Evolutionary conservation across 2,113 vertebrate genomes (phyloP).

Genomic region (Caranx melampygus): DNA sequence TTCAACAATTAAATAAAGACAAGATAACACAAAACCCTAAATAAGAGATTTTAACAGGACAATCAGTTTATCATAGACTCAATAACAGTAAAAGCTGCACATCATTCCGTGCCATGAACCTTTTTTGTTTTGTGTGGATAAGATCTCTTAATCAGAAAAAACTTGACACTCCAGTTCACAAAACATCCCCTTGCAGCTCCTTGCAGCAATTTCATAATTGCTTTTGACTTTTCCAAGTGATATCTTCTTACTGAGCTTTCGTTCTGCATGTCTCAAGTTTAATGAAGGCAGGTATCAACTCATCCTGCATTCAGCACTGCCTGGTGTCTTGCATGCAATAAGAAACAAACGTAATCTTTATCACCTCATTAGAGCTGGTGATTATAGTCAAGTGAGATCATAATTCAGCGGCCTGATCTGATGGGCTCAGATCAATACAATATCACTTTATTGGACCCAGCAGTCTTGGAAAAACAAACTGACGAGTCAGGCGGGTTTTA

Average conservation of each 20-base stretch:
- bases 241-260: not conserved
- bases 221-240: not conserved
- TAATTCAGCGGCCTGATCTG: not conserved
- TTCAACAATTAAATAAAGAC: too few relatives aligned
- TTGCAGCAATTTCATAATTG: not conserved
- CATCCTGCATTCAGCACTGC: not conserved
- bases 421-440: slow-evolving; percentile 31
- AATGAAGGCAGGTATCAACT: slow-evolving; percentile 24
- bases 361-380: slow-evolving; percentile 24
- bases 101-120: too few relatives aligned
- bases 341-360: slow-evolving; percentile 28
- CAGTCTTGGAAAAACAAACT: slow-evolving; percentile 20
- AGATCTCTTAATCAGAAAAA: too few relatives aligned
- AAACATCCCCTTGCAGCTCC: too few relatives aligned
- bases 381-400: slow-evolving; percentile 32
- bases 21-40: too few relatives aligned
- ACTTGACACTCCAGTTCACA: too few relatives aligned
- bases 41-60: too few relatives aligned
- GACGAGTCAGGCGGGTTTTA: not conserved
- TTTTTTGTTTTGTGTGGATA: too few relatives aligned
- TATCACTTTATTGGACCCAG: not conserved
- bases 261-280: not conserved
- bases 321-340: not conserved
- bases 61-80: too few relatives aligned
- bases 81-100: too few relatives aligned